phyloP scores from a whole-genome alignment of 37 sponge, comb jelly and placozoan genomes.

The Hormiphora californensis region DNA sequence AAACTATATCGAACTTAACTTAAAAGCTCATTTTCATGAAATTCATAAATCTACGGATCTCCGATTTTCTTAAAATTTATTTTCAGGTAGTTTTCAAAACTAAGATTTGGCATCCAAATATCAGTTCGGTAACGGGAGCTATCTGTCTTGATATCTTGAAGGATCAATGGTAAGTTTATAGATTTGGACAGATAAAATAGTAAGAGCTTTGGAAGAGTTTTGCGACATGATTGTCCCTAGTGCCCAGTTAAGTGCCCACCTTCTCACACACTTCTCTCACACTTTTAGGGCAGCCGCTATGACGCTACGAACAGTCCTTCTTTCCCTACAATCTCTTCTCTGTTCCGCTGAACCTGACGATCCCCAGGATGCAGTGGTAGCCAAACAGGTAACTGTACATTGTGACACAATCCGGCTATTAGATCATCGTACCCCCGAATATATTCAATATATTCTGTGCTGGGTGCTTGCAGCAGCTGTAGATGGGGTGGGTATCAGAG shows the following conservation, averaged over 20 bases:
- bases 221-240: background rate
- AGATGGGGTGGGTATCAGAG: too few species aligned
- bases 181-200: background rate
- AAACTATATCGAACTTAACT: background rate
- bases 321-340: constrained; percentile 73
- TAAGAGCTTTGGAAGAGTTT: background rate
- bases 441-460: too few species aligned
- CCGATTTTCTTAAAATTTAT: background rate
- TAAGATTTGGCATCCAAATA: constrained; percentile 99
- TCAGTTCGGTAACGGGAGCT: constrained; percentile 97
- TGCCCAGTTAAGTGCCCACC: background rate
- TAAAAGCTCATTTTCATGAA: background rate
- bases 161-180: constrained; percentile 84
- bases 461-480: too few species aligned
- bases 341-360: constrained; percentile 93
- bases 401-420: background rate
- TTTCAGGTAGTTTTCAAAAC: constrained; percentile 85
- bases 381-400: constrained; percentile 59
- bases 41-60: background rate
- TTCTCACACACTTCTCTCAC: background rate
- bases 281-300: constrained; percentile 94
- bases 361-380: constrained; percentile 98
- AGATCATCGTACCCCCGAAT: background rate
- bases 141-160: constrained; percentile 94
- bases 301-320: constrained; percentile 89